Conservation (phyloP, 2,888 invertebrate species). For the Drosophila histrio region DNA sequence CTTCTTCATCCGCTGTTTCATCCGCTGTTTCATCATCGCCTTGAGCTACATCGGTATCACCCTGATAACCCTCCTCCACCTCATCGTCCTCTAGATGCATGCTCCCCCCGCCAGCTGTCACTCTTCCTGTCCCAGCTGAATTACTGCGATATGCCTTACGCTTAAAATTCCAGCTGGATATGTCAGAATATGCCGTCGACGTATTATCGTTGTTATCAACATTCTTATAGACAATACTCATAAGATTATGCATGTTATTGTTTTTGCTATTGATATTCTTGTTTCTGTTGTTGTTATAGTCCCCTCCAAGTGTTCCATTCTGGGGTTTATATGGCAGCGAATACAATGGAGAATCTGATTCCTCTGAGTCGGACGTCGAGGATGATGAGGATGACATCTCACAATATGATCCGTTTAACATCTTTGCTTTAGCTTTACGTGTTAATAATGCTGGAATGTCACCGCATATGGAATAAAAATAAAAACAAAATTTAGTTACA, state of each 20-base stretch:
- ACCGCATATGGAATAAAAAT: too few species aligned
- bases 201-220: background rate
- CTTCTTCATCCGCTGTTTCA: background rate
- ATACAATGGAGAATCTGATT: background rate
- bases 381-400: background rate
- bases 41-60: background rate
- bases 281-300: background rate
- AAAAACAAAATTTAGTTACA: slow-evolving; percentile 5
- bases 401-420: background rate
- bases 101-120: background rate
- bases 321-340: background rate
- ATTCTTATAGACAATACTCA: background rate
- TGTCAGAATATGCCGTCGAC: background rate
- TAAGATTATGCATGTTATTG: background rate
- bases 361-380: background rate
- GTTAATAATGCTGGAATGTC: too few species aligned
- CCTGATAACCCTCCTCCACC: background rate
- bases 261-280: background rate
- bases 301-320: background rate
- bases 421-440: too few species aligned
- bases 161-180: background rate
- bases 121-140: background rate
- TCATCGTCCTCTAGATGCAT: background rate
- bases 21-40: background rate
- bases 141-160: background rate